Base-by-base conservation (phyloP, 2,888 invertebrate species). In the Anorthoa munda region DNA sequence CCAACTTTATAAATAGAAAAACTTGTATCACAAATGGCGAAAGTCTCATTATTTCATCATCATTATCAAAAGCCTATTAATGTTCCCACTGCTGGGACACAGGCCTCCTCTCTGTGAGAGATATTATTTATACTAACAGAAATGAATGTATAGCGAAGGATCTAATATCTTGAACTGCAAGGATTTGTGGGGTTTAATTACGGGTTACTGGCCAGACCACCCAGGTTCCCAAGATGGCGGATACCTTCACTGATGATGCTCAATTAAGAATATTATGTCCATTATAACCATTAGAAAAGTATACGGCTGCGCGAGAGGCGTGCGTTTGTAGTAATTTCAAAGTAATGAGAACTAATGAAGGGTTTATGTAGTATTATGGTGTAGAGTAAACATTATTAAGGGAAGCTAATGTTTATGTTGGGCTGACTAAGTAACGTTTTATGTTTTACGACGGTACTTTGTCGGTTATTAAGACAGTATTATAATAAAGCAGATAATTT, bases 161-260 rank as follows among this genome's bases (percentile, higher is more conserved):
- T 71, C 70, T 77, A 66, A 74, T 78, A 84, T 66, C 73, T 74
- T 74, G 55, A 77, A 65, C 75, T 74, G 31, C 66, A 69, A 83
- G 85, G 86, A 87, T 89, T 88, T 86, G 87, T 89, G 72, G 66
- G 61, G 59, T 82, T 81, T 88, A 90, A 89, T 90, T 89, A 85
- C 81, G 65, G 82, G 72, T 59, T 77, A 58, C 61, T 18, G n/a
- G 67, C 59, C n/a, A 66, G 92, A 90, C 92, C 93, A 92, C 92
- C 91, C 91, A 91, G 76, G 86, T 59, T 63, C 78, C 53, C 39
- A 61, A 68, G 63, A 68, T 45, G 56, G 51, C 66, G 50, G 65
- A 60, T 83, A 59, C 83, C 77, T 66, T 64, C 72, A 61, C 70
- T 77, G 64, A 78, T 87, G 89, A 89, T 86, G 80, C 76, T 76